Base-by-base conservation (phyloP, 2,888 invertebrate genomes). In the Scrobipalpa costella region DNA sequence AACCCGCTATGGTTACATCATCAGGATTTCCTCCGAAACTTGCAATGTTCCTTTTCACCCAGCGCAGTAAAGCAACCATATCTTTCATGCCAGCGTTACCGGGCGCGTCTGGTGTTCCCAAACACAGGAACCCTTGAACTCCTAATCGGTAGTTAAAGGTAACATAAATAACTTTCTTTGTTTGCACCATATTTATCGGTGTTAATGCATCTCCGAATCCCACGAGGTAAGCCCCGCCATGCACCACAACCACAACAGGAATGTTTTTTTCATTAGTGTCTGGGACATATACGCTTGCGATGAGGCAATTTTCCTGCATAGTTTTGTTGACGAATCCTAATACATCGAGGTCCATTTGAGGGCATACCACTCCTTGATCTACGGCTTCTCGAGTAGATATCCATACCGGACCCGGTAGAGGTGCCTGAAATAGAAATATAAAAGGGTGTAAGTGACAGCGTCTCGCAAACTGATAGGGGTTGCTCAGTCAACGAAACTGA, bases 11-110 rank as follows among this genome's bases (percentile, higher is more conserved):
- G 0, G 84, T 81, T 0, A 84, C 75, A 50, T 84, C 81, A 40
- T 78, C 61, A 44, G 84, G 80, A 52, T 84, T 79, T 5, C 84
- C 84, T 0, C 84, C 80, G 27, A 79, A 84, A 11, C 64, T 73
- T 0, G 73, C 78, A 3, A 84, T 84, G 59, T 84, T 81, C n/a
- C 73, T 71, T 19, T 79, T 67, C 2, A 84, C 80, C 84, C 84
- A 84, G 0, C 75, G 76, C 15, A 84, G 64, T 0, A 78, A 62
- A 0, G 77, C 78, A 0, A 84, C 71, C 63, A 79, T 79, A 55
- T 83, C 81, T 60, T 80, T 81, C 74, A 81, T 72, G 0, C 80
- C 80, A 5, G 76, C 81, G 40, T 84, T 84, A 0, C 84, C 84
- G 1, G 83, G 83, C 0, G 57, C 61, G 15, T 75, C 73, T n/a